Evolutionary conservation across 1,140 invertebrate species (phyloP).

Genomic region (Lasaia peninsularis): DNA sequence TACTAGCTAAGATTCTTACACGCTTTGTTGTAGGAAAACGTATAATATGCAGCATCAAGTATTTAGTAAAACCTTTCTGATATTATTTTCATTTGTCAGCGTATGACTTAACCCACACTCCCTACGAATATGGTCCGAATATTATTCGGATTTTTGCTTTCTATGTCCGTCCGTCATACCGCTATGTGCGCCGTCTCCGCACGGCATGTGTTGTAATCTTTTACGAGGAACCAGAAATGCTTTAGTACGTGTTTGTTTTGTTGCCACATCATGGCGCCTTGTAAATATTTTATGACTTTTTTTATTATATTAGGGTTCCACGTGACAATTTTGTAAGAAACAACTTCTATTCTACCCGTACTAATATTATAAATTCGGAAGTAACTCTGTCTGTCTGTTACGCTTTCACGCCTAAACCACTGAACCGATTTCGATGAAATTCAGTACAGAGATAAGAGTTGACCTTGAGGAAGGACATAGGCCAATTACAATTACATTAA

Average conservation of each 20-base stretch:
- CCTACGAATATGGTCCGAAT: conserved; percentile 28
- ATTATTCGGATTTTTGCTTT: conserved; percentile 29
- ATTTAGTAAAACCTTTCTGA: too few species aligned
- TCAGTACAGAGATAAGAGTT: too few species aligned
- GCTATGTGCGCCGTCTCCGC: neutral
- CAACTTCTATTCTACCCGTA: neutral
- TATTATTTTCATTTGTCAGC: neutral
- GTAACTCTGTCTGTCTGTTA: too few species aligned
- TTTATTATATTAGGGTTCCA: conserved; percentile 7
- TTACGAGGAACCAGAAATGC: conserved; percentile 1
- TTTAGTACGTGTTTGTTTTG: conserved; percentile 4
- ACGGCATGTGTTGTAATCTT: neutral
- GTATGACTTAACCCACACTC: conserved; percentile 4
- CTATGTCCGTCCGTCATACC: conserved; percentile 29
- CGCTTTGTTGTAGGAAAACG: too few species aligned
- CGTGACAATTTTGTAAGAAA: neutral
- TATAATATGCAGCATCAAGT: too few species aligned
- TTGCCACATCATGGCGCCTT: conserved; percentile 7
- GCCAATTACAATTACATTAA: too few species aligned
- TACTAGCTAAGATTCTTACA: too few species aligned
- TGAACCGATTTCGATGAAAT: too few species aligned
- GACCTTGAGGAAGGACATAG: too few species aligned
- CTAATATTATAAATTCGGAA: too few species aligned
- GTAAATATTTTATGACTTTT: conserved; percentile 10
- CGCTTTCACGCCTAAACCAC: too few species aligned